Percentiles rank a stretch among this genome's conserved stretches.
These are phyloP conservation scores for Pipistrellus kuhlii DNA, from an alignment of 2,797 vertebrate species.

Conservation along the genomic window DNA sequence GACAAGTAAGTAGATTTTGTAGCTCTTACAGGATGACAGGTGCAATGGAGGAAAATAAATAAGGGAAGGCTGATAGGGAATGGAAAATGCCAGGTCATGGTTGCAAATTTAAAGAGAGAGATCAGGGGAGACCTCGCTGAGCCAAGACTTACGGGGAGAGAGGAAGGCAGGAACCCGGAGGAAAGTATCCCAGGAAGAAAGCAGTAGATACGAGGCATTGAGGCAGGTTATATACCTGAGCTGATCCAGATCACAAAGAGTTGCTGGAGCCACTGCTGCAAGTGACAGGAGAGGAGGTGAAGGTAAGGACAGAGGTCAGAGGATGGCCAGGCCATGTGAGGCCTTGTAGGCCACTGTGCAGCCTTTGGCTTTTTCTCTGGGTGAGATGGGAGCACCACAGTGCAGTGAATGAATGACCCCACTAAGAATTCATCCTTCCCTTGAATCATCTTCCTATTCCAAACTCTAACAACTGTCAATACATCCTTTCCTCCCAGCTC, in stretches of 20 bases:
- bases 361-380: neutral
- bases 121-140: neutral
- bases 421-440: neutral
- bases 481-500: neutral
- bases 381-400: neutral
- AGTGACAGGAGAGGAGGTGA: neutral
- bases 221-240: neutral
- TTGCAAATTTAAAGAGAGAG: constrained; percentile 5
- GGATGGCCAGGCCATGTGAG: neutral
- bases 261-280: neutral
- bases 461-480: constrained; percentile 32
- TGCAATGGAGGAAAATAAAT: neutral
- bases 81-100: neutral
- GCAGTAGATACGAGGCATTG: neutral
- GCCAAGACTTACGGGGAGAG: neutral
- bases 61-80: neutral
- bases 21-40: neutral
- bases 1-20: neutral
- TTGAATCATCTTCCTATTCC: constrained; percentile 24
- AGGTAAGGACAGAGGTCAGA: neutral
- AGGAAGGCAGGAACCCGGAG: neutral
- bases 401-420: neutral
- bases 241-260: neutral
- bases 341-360: neutral
- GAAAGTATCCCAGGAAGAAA: neutral